phyloP scores from a whole-genome alignment of 2,113 vertebrate genomes.

The Brachyhypopomus occidentalis region DNA sequence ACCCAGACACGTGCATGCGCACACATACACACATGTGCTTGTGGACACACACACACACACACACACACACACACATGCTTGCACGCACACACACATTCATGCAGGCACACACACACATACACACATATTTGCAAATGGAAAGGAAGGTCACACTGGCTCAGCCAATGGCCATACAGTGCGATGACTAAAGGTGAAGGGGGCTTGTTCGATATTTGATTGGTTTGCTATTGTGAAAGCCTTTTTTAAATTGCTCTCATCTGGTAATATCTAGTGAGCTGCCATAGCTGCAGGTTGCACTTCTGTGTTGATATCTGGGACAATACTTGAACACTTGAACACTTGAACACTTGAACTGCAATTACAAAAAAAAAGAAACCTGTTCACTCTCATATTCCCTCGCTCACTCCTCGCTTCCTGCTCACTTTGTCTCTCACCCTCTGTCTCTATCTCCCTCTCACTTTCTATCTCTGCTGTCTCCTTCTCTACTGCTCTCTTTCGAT shows the following conservation, averaged over 20 bases:
- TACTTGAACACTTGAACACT: constrained; percentile 7
- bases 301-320: constrained; percentile 9
- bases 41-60: background rate
- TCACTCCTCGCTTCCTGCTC: background rate
- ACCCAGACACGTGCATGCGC: background rate
- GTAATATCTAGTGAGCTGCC: constrained; percentile 16
- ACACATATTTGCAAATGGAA: constrained; percentile 16
- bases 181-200: constrained; percentile 17
- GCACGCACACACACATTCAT: background rate
- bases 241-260: constrained; percentile 3
- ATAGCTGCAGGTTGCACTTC: background rate
- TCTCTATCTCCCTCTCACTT: no score
- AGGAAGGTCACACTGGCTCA: constrained; percentile 38
- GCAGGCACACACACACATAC: constrained; percentile 20
- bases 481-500: background rate
- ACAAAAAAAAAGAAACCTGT: background rate
- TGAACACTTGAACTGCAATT: background rate
- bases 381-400: background rate
- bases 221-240: background rate
- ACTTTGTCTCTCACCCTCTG: background rate
- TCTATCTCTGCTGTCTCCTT: background rate
- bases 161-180: constrained; percentile 7
- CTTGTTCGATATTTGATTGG: constrained; percentile 13
- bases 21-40: constrained; percentile 4
- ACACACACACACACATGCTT: background rate